Base-by-base conservation (phyloP, 1,140 invertebrate genomes). In the Melanaphis sacchari region DNA sequence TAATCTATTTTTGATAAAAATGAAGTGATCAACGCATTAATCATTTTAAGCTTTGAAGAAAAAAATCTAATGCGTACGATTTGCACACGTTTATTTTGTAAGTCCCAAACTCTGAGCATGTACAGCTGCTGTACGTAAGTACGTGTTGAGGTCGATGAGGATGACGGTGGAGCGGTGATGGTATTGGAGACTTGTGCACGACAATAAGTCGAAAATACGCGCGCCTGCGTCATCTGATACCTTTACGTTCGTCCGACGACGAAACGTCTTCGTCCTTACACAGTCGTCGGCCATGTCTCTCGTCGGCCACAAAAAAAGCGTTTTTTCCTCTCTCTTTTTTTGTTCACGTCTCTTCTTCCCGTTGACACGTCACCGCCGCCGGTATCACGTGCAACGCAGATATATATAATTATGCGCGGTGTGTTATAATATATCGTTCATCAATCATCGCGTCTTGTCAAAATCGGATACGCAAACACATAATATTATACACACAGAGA, bases 391-490 rank as follows among this genome's bases (percentile, higher is more conserved):
- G 84, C 38, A 76, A 76, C 31, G 15, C 31, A 66, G 59, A 66
- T 36, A 43, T 31, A 46, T n/a, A n/a, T 76, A 76, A 66, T 66
- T 41, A 40, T 84, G 31, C 8, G 18, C 41, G 31, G 31, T 6
- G 6, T 18, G 43, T 88, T 88, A 84, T 40, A 40, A 26, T 84
- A 41, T 40, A 46, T 88, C 43, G 31, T 88, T 88, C 85, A 88
- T 88, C 85, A 88, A 88, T 88, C 85, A 88, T 88, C 85, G 82
- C 21, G 43, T 92, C 91, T 82, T 92, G 66, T 84, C 66, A 92
- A 46, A 76, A 81, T 41, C 18, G 41, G 90, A 43, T 84, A 38
- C 36, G 24, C 8, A 31, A 22, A 26, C 38, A 82, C 0, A 49
- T 49, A 49, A 49, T 49, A 49, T 49, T 18, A 49, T 49, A 49